Evolutionary conservation across 2,797 vertebrate genomes (phyloP), one percentile per base, ranked within the genome.

Genomic region (Platyrinchus mystaceus): DNA sequence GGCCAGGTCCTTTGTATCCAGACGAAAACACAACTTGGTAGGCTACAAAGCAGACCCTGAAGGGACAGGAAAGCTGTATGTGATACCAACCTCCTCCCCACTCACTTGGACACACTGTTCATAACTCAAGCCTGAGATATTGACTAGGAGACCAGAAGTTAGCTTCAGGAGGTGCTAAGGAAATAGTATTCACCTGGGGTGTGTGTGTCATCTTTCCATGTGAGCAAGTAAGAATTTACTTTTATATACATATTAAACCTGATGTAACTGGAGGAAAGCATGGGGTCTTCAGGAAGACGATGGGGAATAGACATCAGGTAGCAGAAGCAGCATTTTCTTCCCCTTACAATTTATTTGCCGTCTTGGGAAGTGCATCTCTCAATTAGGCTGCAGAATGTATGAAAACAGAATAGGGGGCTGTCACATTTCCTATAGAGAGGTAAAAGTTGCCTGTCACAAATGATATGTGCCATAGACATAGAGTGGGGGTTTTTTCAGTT

Each of bases 91-190:
- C 71, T 77, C 3, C 39, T 66, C 78, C 30, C 15, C 28, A 19
- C 6, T 18, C 3, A 0, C 21, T 14, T 58, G 9, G 14, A 23
- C 19, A 41, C 1, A 0, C 7, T 30, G 16, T 9, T 52, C 1
- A 0, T 27, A 26, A 19, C 9, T 28, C 49, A 64, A 41, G 1
- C 7, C 32, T 41, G 20, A 60, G 22, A 63, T 3, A 21, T 2
- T 28, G 50, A 43, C 19, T 14, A 32, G 3, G 7, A 78, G 9
- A 32, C 4, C n/a, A 47, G 21, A 75, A 52, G 2, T 0, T 32
- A 17, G 2, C 12, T 69, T 64, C 67, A 46, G 44, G 24, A 47
- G 6, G 6, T 21, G 7, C 11, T 50, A 21, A 12, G 23, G 16
- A 79, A 81, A 23, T 12, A 7, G 1, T 2, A 7, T n/a, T 49